Base-by-base conservation (phyloP, 1,140 invertebrate genomes). In the Heterodera carotae region DNA sequence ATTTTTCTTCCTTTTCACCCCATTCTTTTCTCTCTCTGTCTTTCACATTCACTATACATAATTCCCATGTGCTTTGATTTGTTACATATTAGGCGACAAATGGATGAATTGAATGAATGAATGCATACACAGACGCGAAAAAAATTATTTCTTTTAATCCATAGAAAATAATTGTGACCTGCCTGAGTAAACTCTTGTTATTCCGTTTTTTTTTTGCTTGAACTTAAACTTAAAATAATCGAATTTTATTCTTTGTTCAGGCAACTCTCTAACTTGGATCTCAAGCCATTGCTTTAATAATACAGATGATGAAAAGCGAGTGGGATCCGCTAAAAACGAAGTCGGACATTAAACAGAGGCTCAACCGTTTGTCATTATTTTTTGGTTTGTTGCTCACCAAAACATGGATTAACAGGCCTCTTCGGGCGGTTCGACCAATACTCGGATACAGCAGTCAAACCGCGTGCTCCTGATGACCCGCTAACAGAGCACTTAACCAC, bases 281-380 rank as follows among this genome's bases (percentile, higher is more conserved):
- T 43, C 22, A 18, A 56, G 18, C 48, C 48, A 56, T 56, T 22
- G 12, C 48, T 15, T 29, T 66, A 22, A 29, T 29, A 66, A 66
- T 8, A 29, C 62, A 66, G 56, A 74, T 74, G 72, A 62, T 74
- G 29, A 74, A 62, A 74, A 74, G n/a, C 59, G 72, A 59, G 25
- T 62, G 48, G 56, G 64, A 62, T 31, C 25, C 62, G 12, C 29
- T 66, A 12, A 29, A 66, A 66, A 62, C 43, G 72, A 56, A 43
- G 33, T 60, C 64, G 22, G 76, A 77, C 66, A 69, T 77, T 0
- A 77, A 77, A 39, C 68, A 64, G 70, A 43, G 76, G 56, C 67
- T 77, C 29, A 69, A 77, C 43, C 68, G 76, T 77, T 53, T 56
- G 76, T 67, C 39, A 36, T 59, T 34, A 15, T 56, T 56, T 56